A percentile compares a stretch with the other conserved stretches of the same genome.
phyloP scores from a whole-genome alignment of 2,888 invertebrate species.

The Amblyteles armatorius region DNA sequence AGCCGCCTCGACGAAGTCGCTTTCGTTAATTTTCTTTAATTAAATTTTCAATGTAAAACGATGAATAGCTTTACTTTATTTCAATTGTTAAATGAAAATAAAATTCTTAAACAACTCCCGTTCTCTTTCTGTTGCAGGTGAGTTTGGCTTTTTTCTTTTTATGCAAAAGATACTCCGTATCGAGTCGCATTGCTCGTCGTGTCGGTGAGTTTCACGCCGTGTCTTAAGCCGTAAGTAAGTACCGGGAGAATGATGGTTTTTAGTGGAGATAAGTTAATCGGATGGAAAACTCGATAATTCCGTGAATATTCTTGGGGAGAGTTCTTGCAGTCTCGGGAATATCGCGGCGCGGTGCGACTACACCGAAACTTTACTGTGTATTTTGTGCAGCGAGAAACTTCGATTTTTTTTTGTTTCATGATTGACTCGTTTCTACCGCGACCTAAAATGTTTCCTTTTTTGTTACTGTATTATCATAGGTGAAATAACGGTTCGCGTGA shows the following conservation, averaged over 20 bases:
- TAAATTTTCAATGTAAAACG: too few species aligned
- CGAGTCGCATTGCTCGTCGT: background rate
- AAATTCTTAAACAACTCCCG: constrained; percentile 1
- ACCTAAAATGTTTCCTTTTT: constrained; percentile 17
- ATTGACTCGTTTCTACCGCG: constrained; percentile 48
- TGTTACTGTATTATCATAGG: constrained; percentile 5
- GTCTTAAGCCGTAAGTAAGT: constrained; percentile 26
- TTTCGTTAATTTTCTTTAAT: background rate
- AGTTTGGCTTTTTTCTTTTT: constrained; percentile 33
- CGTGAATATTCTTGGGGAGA: background rate
- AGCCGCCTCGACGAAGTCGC: background rate
- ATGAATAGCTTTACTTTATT: too few species aligned
- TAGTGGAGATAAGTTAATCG: background rate
- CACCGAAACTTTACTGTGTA: background rate
- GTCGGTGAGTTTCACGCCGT: background rate
- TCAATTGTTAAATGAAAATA: background rate
- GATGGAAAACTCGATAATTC: constrained; percentile 19
- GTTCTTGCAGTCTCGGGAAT: background rate
- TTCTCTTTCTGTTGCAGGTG: constrained; percentile 55
- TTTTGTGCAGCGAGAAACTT: background rate
- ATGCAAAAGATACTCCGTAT: background rate
- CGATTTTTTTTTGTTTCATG: constrained; percentile 14
- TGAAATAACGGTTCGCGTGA: constrained; percentile 44
- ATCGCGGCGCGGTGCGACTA: background rate
- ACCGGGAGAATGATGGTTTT: background rate